Percentiles rank a stretch among this genome's conserved stretches.
Conservation (phyloP, 2,888 invertebrate species). For the Limnephilus lunatus region DNA sequence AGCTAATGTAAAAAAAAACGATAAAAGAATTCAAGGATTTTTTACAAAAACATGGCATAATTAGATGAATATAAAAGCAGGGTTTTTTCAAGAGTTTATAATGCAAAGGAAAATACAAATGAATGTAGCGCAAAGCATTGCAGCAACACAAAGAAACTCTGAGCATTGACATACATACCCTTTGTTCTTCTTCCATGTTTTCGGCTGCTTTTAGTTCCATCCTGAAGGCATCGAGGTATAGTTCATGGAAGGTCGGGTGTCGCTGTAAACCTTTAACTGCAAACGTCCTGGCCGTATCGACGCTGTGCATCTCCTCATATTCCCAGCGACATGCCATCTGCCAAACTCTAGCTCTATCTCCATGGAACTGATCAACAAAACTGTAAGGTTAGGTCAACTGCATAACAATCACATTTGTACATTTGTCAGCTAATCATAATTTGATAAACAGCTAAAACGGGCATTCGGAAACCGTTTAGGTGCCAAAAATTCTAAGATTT, state of each 20-base stretch:
- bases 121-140: not conserved
- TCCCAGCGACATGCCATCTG: constrained; percentile 88
- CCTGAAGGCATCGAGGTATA: constrained; percentile 83
- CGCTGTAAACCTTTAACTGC: constrained; percentile 86
- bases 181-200: constrained; percentile 72
- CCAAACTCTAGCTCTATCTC: constrained; percentile 87
- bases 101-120: too few relatives aligned
- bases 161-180: constrained; percentile 68
- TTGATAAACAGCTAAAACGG: too few relatives aligned
- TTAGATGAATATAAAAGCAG: too few relatives aligned
- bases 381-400: not conserved
- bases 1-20: too few relatives aligned
- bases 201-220: constrained; percentile 72
- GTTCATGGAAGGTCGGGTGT: constrained; percentile 82
- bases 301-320: constrained; percentile 81
- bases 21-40: too few relatives aligned
- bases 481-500: too few relatives aligned
- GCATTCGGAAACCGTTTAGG: too few relatives aligned
- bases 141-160: not conserved
- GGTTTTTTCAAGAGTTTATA: too few relatives aligned
- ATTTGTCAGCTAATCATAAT: too few relatives aligned
- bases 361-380: constrained; percentile 78
- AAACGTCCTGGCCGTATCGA: constrained; percentile 83
- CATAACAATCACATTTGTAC: too few relatives aligned
- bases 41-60: too few relatives aligned